These are phyloP conservation scores for Leptinotarsa undecemlineata DNA, from an alignment of 1,140 invertebrate species.

Conservation along the genomic window DNA sequence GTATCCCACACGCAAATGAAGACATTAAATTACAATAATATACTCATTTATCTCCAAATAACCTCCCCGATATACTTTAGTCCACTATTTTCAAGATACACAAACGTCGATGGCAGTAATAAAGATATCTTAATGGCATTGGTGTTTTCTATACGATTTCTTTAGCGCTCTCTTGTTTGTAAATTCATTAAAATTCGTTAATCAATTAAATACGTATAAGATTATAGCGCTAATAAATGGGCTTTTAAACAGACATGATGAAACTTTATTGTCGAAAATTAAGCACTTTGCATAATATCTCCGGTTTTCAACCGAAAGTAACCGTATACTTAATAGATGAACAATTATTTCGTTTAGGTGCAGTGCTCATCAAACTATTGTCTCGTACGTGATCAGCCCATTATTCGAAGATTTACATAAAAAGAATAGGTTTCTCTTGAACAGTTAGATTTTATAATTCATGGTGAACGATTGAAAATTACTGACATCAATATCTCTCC, in stretches of 20 bases:
- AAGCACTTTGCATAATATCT: constrained; percentile 16
- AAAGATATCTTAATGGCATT: neutral
- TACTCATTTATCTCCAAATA: constrained; percentile 32
- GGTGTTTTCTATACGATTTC: neutral
- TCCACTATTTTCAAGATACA: constrained; percentile 1
- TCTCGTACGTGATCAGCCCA: neutral
- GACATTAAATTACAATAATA: constrained; percentile 40
- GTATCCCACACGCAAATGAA: constrained; percentile 36
- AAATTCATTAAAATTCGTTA: neutral
- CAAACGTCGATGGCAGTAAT: neutral
- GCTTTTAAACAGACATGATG: neutral
- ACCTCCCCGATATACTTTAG: neutral
- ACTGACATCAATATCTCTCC: neutral
- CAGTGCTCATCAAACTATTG: neutral
- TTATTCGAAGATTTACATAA: constrained; percentile 1
- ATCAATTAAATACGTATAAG: neutral
- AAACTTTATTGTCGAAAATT: constrained; percentile 9
- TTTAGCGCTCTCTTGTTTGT: neutral
- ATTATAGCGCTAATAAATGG: constrained; percentile 3
- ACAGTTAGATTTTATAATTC: neutral
- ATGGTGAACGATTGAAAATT: neutral
- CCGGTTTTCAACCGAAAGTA: constrained; percentile 1
- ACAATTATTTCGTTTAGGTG: neutral
- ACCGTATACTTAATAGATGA: constrained; percentile 6
- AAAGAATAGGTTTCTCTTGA: neutral